Conservation (phyloP, 2,888 invertebrate genomes). For the Chalcis sispes region DNA sequence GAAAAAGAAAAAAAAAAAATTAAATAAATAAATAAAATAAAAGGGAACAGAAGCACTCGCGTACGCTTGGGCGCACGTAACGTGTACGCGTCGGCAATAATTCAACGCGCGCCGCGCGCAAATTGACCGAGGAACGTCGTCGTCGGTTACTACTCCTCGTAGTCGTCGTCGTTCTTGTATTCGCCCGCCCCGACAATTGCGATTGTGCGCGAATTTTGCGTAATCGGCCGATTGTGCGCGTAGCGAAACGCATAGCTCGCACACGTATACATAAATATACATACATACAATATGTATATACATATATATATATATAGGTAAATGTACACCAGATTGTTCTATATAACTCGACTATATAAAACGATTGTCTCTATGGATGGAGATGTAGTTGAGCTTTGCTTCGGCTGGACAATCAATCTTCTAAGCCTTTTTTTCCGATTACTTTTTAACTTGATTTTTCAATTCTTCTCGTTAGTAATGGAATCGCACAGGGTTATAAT, state of each 20-base stretch:
- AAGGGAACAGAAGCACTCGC: constrained; percentile 37
- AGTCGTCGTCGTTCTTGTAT: background rate
- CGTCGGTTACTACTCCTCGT: background rate
- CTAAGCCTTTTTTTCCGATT: too few species aligned
- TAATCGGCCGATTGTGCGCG: constrained; percentile 31
- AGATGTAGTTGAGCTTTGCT: too few species aligned
- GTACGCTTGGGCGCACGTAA: too few species aligned
- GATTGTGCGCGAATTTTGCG: constrained; percentile 28
- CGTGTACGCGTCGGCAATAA: constrained; percentile 22
- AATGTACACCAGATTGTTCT: too few species aligned
- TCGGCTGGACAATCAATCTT: too few species aligned
- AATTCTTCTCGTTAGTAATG: too few species aligned
- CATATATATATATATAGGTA: too few species aligned
- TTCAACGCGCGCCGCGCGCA: constrained; percentile 30
- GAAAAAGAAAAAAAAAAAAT: background rate
- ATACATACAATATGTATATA: too few species aligned
- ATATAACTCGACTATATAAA: too few species aligned
- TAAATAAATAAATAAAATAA: background rate
- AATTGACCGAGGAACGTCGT: constrained; percentile 31
- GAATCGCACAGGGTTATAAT: too few species aligned
- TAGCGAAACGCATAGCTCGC: background rate
- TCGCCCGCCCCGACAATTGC: constrained; percentile 15
- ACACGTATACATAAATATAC: constrained; percentile 8
- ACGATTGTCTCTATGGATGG: too few species aligned
- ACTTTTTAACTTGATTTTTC: too few species aligned